These are phyloP conservation scores for Schrankia costaestrigalis DNA, from an alignment of 2,888 invertebrate species.

Conservation along the genomic window DNA sequence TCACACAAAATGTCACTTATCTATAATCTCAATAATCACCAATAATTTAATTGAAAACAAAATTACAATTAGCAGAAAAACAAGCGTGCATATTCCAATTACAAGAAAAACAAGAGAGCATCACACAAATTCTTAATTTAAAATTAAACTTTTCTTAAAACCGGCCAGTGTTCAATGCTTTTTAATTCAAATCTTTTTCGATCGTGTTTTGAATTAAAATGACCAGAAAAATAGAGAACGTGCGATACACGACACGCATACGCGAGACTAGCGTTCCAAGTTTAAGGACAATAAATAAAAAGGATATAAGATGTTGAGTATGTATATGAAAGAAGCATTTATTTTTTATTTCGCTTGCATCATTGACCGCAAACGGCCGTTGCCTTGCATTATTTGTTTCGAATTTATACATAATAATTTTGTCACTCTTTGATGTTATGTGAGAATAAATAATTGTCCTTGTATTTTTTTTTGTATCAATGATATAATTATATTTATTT, in stretches of 20 bases:
- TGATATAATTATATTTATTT: too few relatives aligned
- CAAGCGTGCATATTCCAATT: neutral
- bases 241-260: constrained; percentile 39
- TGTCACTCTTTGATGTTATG: too few relatives aligned
- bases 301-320: too few relatives aligned
- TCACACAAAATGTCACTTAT: too few relatives aligned
- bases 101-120: neutral
- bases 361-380: too few relatives aligned
- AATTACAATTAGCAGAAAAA: too few relatives aligned
- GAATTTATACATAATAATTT: too few relatives aligned
- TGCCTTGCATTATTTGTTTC: too few relatives aligned
- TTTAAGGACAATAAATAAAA: constrained; percentile 52
- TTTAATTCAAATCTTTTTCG: constrained; percentile 17
- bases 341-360: constrained; percentile 1
- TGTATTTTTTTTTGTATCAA: too few relatives aligned
- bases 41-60: too few relatives aligned
- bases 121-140: neutral
- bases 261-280: constrained; percentile 44
- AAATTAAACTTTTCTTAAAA: neutral
- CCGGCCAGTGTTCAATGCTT: neutral
- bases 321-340: constrained; percentile 18
- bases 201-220: constrained; percentile 30
- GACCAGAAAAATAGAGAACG: constrained; percentile 33
- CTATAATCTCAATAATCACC: too few relatives aligned
- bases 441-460: neutral